A percentile compares a stretch with the other conserved stretches of the same genome.
phyloP scores from a whole-genome alignment of 2,797 vertebrate species.

The Onychomys torridus region DNA sequence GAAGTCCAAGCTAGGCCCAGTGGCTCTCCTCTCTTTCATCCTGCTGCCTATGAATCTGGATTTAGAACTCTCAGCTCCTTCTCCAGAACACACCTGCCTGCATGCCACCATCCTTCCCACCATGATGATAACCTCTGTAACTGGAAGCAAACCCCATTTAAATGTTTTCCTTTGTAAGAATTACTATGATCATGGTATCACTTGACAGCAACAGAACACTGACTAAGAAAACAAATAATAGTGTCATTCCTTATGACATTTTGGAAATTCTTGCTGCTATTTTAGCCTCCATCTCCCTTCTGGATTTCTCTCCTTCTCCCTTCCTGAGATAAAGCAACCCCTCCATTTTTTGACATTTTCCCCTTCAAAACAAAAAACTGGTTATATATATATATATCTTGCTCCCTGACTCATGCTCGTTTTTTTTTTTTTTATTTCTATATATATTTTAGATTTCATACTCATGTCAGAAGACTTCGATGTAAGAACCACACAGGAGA shows the following conservation, averaged over 20 bases:
- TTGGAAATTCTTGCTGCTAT: not conserved
- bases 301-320: not conserved
- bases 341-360: not conserved
- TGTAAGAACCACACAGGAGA: not conserved
- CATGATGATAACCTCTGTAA: not conserved
- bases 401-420: rapidly evolving
- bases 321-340: not conserved
- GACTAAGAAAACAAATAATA: not conserved
- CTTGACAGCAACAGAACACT: not conserved
- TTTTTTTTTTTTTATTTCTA: not conserved
- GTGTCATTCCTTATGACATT: not conserved
- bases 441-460: not conserved
- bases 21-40: not conserved
- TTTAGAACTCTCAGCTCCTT: not conserved
- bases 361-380: not conserved
- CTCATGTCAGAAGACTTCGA: not conserved
- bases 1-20: not conserved
- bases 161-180: not conserved
- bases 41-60: not conserved
- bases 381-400: not conserved
- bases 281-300: not conserved
- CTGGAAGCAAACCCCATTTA: not conserved
- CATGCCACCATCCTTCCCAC: rapidly evolving
- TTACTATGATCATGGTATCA: no score
- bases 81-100: not conserved